These are phyloP conservation scores for Coelogynopora nodosa DNA, from an alignment of 2,888 invertebrate species.

Conservation along the genomic window DNA sequence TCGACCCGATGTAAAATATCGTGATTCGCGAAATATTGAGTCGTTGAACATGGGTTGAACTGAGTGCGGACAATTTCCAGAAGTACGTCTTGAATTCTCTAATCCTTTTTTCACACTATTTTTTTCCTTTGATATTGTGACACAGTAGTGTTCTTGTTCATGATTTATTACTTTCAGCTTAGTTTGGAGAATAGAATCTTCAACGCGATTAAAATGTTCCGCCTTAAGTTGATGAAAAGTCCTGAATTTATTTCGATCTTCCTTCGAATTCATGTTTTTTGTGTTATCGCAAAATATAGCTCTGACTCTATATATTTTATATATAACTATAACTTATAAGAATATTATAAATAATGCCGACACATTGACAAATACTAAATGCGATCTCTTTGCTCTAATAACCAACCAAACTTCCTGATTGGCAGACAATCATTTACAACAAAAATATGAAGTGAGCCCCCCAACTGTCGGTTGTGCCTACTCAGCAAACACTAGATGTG, in stretches of 20 bases:
- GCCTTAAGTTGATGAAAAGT: background rate
- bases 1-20: background rate
- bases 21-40: background rate
- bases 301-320: too few species aligned
- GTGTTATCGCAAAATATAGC: too few species aligned
- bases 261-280: too few species aligned
- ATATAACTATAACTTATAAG: too few species aligned
- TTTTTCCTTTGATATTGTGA: background rate
- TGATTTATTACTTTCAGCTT: background rate
- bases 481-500: too few species aligned
- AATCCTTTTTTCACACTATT: background rate
- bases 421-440: too few species aligned
- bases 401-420: too few species aligned
- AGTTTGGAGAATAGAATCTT: background rate
- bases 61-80: background rate
- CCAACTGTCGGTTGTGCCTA: too few species aligned
- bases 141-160: background rate
- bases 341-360: too few species aligned
- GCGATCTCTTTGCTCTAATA: too few species aligned
- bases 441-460: too few species aligned
- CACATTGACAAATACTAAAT: too few species aligned
- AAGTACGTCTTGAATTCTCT: background rate
- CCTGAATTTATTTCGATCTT: background rate
- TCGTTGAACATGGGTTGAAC: background rate
- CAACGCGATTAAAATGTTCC: background rate